A percentile compares a stretch with the other conserved stretches of the same genome.
phyloP scores from a whole-genome alignment of 2,113 vertebrate species.

The Dinomys branickii region DNA sequence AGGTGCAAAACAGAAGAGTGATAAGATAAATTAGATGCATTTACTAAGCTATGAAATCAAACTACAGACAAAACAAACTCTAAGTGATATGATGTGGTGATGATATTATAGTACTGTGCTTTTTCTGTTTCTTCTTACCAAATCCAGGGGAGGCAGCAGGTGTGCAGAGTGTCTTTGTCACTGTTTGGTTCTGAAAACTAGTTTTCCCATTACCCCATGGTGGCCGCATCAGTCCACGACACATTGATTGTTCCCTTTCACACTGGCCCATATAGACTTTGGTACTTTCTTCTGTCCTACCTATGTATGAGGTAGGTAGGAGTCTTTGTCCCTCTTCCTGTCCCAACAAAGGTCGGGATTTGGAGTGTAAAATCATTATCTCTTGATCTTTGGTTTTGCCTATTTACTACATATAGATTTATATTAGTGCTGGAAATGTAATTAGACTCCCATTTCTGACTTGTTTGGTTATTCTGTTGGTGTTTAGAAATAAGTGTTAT shows the following conservation, averaged over 20 bases:
- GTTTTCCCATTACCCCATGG: not conserved
- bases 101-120: not conserved
- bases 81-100: not conserved
- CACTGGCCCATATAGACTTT: not conserved
- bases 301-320: not conserved
- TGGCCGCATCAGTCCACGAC: not conserved
- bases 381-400: not conserved
- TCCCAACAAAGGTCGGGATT: not conserved
- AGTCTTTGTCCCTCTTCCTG: not conserved
- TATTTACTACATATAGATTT: slow-evolving; percentile 14
- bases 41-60: slow-evolving; percentile 32
- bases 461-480: not conserved
- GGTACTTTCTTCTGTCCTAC: not conserved
- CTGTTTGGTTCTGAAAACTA: not conserved
- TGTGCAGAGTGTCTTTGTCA: not conserved
- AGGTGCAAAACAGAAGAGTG: not conserved
- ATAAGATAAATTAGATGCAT: not conserved
- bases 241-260: too few relatives aligned
- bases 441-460: not conserved
- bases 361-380: not conserved
- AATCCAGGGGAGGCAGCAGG: not conserved
- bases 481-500: not conserved
- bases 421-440: not conserved
- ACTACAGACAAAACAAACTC: not conserved
- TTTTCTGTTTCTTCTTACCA: not conserved